These are phyloP conservation scores for Phymanthus crucifer DNA, from an alignment of 92 coral and sea anemone genomes.

Conservation along the genomic window DNA sequence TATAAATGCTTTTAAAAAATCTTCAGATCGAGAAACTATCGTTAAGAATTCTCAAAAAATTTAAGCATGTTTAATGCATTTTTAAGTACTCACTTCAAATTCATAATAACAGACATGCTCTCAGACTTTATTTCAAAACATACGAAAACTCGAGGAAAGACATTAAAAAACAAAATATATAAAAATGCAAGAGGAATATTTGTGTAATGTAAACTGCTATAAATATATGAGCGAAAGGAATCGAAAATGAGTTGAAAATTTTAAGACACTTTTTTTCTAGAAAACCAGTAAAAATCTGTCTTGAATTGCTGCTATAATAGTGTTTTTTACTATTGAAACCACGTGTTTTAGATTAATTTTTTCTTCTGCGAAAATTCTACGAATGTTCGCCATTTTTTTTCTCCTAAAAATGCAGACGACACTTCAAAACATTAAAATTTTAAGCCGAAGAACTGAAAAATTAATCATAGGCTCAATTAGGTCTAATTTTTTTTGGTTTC, in stretches of 20 bases:
- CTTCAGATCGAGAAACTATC: neutral
- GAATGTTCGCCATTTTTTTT: neutral
- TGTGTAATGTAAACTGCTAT: neutral
- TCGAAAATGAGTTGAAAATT: neutral
- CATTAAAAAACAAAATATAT: neutral
- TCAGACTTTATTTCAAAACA: too few species aligned
- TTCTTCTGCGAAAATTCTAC: neutral
- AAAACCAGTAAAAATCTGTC: neutral
- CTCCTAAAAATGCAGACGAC: neutral
- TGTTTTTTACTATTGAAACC: slow-evolving; percentile 23
- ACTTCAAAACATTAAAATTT: neutral
- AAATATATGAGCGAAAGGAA: neutral
- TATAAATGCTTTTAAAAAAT: neutral
- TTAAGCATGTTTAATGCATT: neutral
- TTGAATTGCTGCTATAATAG: slow-evolving; percentile 4
- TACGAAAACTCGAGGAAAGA: neutral
- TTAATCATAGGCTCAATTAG: neutral
- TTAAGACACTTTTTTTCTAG: neutral
- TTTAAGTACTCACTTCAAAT: neutral
- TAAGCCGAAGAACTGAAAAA: neutral
- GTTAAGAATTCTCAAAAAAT: neutral
- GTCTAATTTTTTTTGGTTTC: neutral
- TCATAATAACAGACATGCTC: too few species aligned
- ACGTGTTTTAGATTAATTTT: neutral
- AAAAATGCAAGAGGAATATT: neutral